Base-by-base conservation (phyloP, 2,113 vertebrate species). In the Vidua macroura region DNA sequence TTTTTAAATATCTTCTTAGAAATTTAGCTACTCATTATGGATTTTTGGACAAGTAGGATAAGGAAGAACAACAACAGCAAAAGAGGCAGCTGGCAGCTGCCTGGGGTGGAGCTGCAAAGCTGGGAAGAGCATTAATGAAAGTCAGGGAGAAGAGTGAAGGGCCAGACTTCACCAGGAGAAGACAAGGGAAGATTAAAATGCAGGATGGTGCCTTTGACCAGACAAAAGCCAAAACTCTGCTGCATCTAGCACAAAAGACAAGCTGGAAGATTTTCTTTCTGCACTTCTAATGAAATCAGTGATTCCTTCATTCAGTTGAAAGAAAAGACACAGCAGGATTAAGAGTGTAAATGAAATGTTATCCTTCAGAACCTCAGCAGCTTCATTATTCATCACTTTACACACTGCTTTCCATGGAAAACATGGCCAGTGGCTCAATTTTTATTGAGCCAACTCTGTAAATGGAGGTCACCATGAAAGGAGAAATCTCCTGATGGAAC, bases 61-160 rank as follows among this genome's bases (percentile, higher is more conserved):
- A 92, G 62, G 58, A 68, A 69, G 67, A n/a, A 31, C 3, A 41
- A 49, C 63, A 81, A 46, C 80, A 87, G 52, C 67, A 82, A 69
- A 96, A 87, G 78, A 91, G 20, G 52, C 93, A 96, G 90, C 87
- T 92, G 87, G 31, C 83, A 91, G 90, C 77, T 96, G 91, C 39
- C 31, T 51, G 44, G 23, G 31, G 64, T 46, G 60, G 59, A 95
- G 62, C 77, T 80, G 56, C 68, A 92, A 89, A 79, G 25, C 51
- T 80, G 56, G 31, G 15, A 83, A 58, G 69, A 79, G 13, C n/a
- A 62, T 28, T 52, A 33, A 68, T 20, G 55, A 66, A 84, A 80
- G 43, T 6, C 0, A 0, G 15, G 79, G 14, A 0, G 0, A 68
- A 63, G n/a, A 86, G 13, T 33, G 27, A 63, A 59, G 48, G 24